A percentile compares a stretch with the other conserved stretches of the same genome.
Conservation (phyloP, 35 echinoderm and acorn worm genomes). For the Ophioderma brevispina region DNA sequence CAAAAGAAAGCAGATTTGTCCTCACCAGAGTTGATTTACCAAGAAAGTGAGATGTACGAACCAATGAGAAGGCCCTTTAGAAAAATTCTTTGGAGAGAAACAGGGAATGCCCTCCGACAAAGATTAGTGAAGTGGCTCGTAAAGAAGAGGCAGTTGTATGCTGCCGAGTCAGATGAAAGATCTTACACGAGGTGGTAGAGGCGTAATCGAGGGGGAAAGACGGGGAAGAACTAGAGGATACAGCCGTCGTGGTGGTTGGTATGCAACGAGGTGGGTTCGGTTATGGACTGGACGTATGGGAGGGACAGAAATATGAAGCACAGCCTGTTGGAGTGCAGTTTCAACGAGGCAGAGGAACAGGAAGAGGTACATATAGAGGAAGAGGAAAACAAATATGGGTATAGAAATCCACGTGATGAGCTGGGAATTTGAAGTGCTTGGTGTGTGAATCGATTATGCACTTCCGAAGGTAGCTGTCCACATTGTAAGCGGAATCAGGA, state of each 20-base stretch:
- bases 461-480: background rate
- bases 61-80: conserved; percentile 5
- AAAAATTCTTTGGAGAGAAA: background rate
- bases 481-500: background rate
- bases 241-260: conserved; percentile 14
- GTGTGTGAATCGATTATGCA: conserved; percentile 10
- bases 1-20: conserved; percentile 46
- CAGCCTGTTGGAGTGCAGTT: too few species aligned
- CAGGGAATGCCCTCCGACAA: background rate
- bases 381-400: background rate
- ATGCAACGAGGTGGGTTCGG: background rate
- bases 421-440: background rate
- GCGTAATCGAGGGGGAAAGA: background rate
- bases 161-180: conserved; percentile 2
- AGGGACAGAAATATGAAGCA: too few species aligned
- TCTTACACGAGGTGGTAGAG: background rate
- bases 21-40: background rate
- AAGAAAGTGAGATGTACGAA: background rate
- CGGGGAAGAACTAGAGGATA: background rate
- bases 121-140: background rate
- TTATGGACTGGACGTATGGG: too few species aligned
- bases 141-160: background rate
- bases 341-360: background rate
- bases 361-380: conserved; percentile 13
- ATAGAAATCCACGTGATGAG: conserved; percentile 4